Conservation (phyloP, 2,888 invertebrate genomes). For the Coleophora deauratella region DNA sequence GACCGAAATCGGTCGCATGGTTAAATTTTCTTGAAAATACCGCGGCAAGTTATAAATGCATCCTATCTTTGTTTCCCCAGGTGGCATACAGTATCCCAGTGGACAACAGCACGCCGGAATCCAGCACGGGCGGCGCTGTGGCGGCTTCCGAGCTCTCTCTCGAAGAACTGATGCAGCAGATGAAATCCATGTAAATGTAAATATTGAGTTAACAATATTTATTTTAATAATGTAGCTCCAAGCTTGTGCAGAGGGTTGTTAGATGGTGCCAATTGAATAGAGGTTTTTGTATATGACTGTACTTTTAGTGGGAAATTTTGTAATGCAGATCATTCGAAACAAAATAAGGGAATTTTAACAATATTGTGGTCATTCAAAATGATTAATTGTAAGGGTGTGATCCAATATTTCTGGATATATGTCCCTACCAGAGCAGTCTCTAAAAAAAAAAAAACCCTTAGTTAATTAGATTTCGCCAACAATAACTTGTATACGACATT, state of each 20-base stretch:
- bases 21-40: too few relatives aligned
- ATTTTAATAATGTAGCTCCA: background rate
- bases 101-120: constrained; percentile 52
- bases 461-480: background rate
- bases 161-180: constrained; percentile 93
- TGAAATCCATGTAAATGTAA: constrained; percentile 85
- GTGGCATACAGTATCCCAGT: constrained; percentile 83
- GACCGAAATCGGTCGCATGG: too few relatives aligned
- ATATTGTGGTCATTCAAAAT: too few relatives aligned
- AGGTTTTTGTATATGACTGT: background rate
- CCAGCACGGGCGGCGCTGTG: constrained; percentile 56
- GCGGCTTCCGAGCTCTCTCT: constrained; percentile 78
- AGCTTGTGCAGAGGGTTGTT: background rate
- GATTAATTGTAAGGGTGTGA: too few relatives aligned
- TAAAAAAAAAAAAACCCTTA: background rate
- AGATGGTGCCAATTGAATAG: background rate
- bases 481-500: too few relatives aligned
- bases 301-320: background rate
- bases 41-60: too few relatives aligned
- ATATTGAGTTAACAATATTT: background rate
- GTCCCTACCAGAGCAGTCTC: too few relatives aligned
- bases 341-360: too few relatives aligned
- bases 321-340: too few relatives aligned
- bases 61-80: constrained; percentile 52
- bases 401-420: too few relatives aligned